These are phyloP conservation scores for Loris lydekkerianus DNA, from an alignment of 2,797 vertebrate species.

Conservation along the genomic window DNA sequence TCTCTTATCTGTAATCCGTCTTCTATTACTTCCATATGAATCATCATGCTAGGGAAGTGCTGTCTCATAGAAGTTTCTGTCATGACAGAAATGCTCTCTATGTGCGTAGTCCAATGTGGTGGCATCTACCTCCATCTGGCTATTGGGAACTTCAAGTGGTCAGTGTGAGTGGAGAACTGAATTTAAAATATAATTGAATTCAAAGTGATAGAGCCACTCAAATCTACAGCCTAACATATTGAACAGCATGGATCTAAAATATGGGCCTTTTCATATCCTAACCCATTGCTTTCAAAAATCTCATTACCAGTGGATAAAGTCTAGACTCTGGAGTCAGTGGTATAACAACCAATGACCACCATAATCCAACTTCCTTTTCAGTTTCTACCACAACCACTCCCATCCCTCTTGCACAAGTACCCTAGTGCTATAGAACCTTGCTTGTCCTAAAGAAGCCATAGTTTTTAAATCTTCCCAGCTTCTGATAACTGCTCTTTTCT, in stretches of 20 bases:
- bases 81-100: neutral
- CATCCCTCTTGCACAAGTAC: neutral
- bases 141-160: neutral
- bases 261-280: neutral
- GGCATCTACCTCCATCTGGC: neutral
- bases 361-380: neutral
- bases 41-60: neutral
- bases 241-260: neutral
- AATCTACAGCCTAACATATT: neutral
- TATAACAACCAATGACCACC: neutral
- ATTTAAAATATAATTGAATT: neutral
- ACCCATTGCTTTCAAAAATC: neutral
- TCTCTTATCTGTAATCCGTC: neutral
- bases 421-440: neutral
- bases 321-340: neutral
- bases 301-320: neutral
- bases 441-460: neutral
- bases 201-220: neutral
- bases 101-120: neutral
- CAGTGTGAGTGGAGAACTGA: neutral
- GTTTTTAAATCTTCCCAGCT: neutral
- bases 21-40: neutral
- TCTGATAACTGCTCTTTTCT: neutral
- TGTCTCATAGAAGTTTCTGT: neutral
- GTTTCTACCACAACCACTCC: neutral